Evolutionary conservation across 2,113 vertebrate genomes (phyloP).

Genomic region (Sapayoa aenigma): DNA sequence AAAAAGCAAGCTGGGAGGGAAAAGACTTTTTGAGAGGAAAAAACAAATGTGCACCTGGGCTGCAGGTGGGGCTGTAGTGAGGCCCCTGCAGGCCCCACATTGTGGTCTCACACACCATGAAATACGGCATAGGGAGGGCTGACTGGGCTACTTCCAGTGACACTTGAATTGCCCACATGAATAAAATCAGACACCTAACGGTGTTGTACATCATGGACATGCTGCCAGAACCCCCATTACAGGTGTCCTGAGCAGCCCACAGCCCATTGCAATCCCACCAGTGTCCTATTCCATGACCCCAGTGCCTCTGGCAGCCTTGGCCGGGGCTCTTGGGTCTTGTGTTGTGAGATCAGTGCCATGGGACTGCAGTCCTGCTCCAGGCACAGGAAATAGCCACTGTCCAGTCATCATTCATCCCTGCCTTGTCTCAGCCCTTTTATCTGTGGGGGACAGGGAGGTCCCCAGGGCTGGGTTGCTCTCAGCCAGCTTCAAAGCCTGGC

Average conservation of each 20-base stretch:
- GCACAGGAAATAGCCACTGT: neutral
- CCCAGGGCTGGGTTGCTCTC: neutral
- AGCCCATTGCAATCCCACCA: neutral
- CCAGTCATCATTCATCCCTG: neutral
- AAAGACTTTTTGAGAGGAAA: neutral
- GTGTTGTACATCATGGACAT: neutral
- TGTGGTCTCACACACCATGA: neutral
- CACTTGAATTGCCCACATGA: neutral
- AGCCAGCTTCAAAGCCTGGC: neutral
- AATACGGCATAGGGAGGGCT: neutral
- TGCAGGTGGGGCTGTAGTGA: accelerated
- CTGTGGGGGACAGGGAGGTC: neutral
- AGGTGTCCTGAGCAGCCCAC: neutral
- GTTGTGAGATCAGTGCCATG: conserved; percentile 6
- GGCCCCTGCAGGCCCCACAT: neutral
- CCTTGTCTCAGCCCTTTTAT: neutral
- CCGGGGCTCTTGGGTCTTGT: neutral
- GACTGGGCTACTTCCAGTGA: accelerated
- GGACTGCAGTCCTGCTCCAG: neutral
- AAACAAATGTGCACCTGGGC: neutral
- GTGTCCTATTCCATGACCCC: accelerated
- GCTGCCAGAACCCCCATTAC: neutral
- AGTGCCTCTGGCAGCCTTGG: conserved; percentile 13
- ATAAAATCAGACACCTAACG: neutral
- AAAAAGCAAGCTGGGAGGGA: neutral